These are phyloP conservation scores for Gallinago nigripennis DNA, from an alignment of 2,797 vertebrate species.

Conservation along the genomic window DNA sequence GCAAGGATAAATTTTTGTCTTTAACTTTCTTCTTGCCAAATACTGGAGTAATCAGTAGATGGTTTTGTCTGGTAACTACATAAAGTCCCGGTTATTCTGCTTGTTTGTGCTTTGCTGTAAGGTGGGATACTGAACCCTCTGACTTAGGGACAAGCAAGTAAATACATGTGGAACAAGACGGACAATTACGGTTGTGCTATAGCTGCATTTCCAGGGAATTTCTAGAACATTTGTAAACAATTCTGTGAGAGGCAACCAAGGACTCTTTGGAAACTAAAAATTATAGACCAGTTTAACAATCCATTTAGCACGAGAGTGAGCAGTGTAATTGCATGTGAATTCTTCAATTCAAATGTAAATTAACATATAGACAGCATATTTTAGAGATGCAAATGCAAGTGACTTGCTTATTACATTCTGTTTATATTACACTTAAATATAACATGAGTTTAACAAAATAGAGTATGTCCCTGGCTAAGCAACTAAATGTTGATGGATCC, in stretches of 20 bases:
- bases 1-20: neutral
- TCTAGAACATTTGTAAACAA: neutral
- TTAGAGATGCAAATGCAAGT: neutral
- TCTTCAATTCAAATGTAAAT: slow-evolving; percentile 7
- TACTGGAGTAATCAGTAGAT: neutral
- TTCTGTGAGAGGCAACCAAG: neutral
- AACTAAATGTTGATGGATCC: neutral
- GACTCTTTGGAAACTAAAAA: slow-evolving; percentile 11
- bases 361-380: neutral
- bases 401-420: neutral
- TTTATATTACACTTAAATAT: neutral
- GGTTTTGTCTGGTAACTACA: neutral
- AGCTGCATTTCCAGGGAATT: neutral
- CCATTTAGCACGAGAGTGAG: neutral
- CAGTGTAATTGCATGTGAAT: neutral
- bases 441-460: neutral
- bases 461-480: neutral
- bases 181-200: neutral
- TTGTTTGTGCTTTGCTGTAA: neutral
- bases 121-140: neutral
- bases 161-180: neutral
- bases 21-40: neutral
- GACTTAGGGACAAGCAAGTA: neutral
- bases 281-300: neutral
- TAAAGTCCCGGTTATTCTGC: neutral